Evolutionary conservation across 2,797 vertebrate species (phyloP), one percentile per base, ranked within the genome.

Genomic region (Gorsachius magnificus): DNA sequence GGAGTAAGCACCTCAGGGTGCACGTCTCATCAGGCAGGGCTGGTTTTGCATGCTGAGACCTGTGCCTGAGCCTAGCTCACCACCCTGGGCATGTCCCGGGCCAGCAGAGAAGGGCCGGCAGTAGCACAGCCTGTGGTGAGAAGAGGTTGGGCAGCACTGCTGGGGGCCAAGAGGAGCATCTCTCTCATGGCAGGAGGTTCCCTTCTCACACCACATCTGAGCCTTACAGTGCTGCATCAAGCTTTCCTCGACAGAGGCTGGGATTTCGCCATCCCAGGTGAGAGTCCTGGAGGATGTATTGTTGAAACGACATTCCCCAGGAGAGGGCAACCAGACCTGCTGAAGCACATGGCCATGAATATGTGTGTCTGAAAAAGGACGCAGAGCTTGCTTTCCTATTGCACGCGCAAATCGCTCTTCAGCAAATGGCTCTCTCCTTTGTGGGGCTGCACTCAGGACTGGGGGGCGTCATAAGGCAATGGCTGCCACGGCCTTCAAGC

Each of bases 221-320:
- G 57, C 61, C 53, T 41, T 16, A 46, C 18, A 33, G 33, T 1
- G 3, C 33, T 0, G 0, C 25, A 20, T 25, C 53, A 82, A 25
- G 17, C 45, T 68, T 68, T 75, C 51, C 45, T 43, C 0, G 0
- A 41, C 9, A 1, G 5, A 66, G 21, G 33, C 16, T 81, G 43
- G 56, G 56, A 38, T 90, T 60, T 79, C n/a, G 29, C 50, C 15
- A 25, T 35, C 31, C 26, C 63, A 16, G 7, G 4, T 5, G 8
- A 38, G 48, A 61, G 24, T 35, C 25, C 21, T 48, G 26, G 18
- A 75, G 13, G 75, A 24, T 6, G 8, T 29, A 17, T 14, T 48
- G 8, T 21, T 69, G 46, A 71, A 64, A 72, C 0, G 0, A 38
- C 5, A 5, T 4, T 76, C n/a, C 20, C 29, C 28, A 36, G 13